Evolutionary conservation across 2,113 vertebrate genomes (phyloP), one percentile per base, ranked within the genome.

Genomic region (Sakesphorus luctuosus): DNA sequence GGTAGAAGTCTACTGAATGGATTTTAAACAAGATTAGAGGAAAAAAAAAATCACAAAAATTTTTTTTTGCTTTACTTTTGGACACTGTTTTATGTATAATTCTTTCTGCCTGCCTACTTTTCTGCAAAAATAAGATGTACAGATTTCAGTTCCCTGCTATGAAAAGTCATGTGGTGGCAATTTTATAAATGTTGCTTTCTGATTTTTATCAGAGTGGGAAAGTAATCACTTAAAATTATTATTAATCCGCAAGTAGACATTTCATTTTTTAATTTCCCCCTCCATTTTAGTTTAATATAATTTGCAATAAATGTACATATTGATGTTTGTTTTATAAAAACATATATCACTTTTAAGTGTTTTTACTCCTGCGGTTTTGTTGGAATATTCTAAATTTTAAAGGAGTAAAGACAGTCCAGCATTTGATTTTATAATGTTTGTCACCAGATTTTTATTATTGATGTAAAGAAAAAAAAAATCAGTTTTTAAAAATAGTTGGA

Each of bases 241-340:
- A 97, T 97, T 97, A 97, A 98, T 98, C 98, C 93, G 83, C 94
- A 97, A 97, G 96, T 97, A 97, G 97, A 97, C 97, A 98, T 98
- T 98, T 98, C 98, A 98, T 97, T 96, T 98, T 97, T 91, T 97
- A 95, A 97, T 97, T 98, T 95, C 82, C 72, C 96, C 95, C 96
- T 97, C 87, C 97, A 94, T 96, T 97, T 97, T 98, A 97, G 97
- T 97, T 98, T 98, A 98, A 98, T 98, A 98, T 98, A 98, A 98
- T 98, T 98, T 98, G 96, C 97, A 98, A 98, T 98, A 98, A 98
- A 94, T 98, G 98, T 98, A 98, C 98, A 98, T 98, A 98, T 96
- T 97, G 96, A 97, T 98, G 96, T 98, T 98, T 98, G 98, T 98
- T 98, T 98, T 98, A 97, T 98, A 97, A 98, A 97, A 97, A 92